Evolutionary conservation across 2,888 invertebrate species (phyloP), one percentile per base, ranked within the genome.

Genomic region (Nomada lathburiana): DNA sequence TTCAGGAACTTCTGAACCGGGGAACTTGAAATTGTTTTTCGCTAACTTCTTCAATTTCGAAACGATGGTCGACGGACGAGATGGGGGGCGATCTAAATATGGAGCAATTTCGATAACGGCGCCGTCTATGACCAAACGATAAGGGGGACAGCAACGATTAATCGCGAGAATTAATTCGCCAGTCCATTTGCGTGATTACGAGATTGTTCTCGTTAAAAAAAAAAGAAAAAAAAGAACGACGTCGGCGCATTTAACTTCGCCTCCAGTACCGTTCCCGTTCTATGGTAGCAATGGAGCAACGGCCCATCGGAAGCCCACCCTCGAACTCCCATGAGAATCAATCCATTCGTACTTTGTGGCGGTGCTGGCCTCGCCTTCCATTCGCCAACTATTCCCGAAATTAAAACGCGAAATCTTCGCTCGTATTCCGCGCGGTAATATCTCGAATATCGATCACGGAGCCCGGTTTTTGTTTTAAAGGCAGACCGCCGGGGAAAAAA

Each of bases 141-240:
- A 74, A 59, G 36, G 5, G 11, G 11, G 13, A 20, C 2, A 53
- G 59, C 26, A 13, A 18, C 47, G 68, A 72, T 76, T 53, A 72
- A 57, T 76, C 16, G 53, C 9, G 52, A 59, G 70, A 55, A 74
- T 67, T 36, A 70, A 77, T 77, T 67, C 62, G 52, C 23, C 57
- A 23, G 36, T 76, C 75, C 80, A 80, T 82, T 82, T 77, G 73
- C 53, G 55, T 71, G 67, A 83, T 82, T 77, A 67, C 68, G 44
- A 70, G 50, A n/a, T 59, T 63, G 55, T 60, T 67, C 63, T 67
- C 36, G 52, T 53, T 63, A 60, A 26, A 26, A 16, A 50, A 29
- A 59, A 47, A 44, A 18, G 16, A 26, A 47, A 59, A 20, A 26
- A 47, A 59, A 20, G 23, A 50, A 29, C 42, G 50, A 71, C 23